phyloP scores from a whole-genome alignment of 1,140 invertebrate species.

The Sycophila sp. region DNA sequence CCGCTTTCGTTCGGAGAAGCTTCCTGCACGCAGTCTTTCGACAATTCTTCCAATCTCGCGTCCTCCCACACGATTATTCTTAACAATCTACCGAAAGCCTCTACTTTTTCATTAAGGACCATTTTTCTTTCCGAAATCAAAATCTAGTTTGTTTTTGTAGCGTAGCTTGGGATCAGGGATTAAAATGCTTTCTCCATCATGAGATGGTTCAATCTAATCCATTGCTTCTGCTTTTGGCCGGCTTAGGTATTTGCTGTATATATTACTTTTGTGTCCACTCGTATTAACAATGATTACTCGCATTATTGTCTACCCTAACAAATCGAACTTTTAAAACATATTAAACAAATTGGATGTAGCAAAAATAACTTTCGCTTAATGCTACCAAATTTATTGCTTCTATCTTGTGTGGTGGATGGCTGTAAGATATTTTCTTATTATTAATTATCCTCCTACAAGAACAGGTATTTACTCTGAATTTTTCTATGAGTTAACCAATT shows the following conservation, averaged over 20 bases:
- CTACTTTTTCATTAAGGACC: no score
- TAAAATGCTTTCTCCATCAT: not conserved
- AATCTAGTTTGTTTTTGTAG: slow-evolving; percentile 4
- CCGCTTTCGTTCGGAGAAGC: no score
- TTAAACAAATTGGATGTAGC: no score
- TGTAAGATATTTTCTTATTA: no score
- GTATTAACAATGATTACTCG: not conserved
- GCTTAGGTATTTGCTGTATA: slow-evolving; percentile 11
- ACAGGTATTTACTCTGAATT: not conserved
- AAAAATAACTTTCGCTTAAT: not conserved
- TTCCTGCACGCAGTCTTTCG: no score
- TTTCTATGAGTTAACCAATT: slow-evolving; percentile 13
- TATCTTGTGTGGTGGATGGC: no score
- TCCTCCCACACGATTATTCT: no score
- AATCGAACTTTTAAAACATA: not conserved
- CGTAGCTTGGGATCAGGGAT: not conserved
- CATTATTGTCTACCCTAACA: slow-evolving; percentile 18
- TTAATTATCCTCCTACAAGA: no score
- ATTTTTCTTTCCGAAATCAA: no score
- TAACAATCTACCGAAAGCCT: no score
- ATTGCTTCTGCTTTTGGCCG: slow-evolving; percentile 12
- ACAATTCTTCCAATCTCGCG: no score
- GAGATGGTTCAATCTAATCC: not conserved
- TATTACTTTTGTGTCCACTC: not conserved
- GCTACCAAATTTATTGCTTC: no score